phyloP scores from a whole-genome alignment of 2,113 vertebrate genomes.

The Orthonyx spaldingii region DNA sequence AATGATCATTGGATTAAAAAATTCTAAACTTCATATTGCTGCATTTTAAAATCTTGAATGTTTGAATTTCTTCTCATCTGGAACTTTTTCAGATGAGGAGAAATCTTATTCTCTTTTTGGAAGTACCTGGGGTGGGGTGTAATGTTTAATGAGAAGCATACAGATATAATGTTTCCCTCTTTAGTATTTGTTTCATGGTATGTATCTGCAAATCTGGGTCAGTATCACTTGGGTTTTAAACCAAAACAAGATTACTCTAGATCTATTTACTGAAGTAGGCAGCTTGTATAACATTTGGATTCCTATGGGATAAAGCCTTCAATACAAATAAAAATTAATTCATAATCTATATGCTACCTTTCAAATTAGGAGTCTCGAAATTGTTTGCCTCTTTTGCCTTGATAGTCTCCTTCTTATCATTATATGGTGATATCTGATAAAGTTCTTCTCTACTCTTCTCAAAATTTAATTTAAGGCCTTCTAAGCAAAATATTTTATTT shows the following conservation, averaged over 20 bases:
- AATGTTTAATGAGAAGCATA: neutral
- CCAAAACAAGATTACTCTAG: neutral
- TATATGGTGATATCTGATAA: neutral
- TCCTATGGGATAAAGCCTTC: neutral
- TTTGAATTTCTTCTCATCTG: neutral
- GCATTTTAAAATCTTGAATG: neutral
- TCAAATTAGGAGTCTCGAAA: neutral
- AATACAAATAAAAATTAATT: neutral
- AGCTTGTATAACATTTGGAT: neutral
- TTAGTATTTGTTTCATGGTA: neutral
- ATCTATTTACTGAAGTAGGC: neutral
- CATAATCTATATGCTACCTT: neutral
- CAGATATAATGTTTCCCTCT: neutral
- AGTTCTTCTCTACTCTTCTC: neutral
- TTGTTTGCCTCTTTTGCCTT: neutral
- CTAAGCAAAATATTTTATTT: neutral
- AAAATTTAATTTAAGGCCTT: neutral
- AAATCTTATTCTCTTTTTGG: neutral
- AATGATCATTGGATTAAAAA: neutral
- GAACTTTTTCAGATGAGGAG: neutral
- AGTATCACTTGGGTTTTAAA: neutral
- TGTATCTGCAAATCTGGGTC: neutral
- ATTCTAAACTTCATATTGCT: neutral
- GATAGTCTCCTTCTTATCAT: neutral
- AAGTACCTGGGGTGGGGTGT: neutral